These are phyloP conservation scores for Catharus bicknelli DNA, from an alignment of 2,113 vertebrate species.

Conservation along the genomic window DNA sequence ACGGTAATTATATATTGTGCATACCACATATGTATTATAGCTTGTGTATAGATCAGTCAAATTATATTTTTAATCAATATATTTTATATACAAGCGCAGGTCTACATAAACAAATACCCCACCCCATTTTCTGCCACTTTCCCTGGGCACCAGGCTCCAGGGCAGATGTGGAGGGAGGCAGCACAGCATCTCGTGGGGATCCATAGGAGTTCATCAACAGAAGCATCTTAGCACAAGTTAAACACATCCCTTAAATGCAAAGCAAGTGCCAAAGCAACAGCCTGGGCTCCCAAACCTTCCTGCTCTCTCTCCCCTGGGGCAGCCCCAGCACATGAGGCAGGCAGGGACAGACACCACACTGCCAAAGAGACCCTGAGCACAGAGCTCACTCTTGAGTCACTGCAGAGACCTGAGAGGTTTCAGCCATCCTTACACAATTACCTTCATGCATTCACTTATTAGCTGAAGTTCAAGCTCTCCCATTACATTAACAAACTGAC, in stretches of 20 bases:
- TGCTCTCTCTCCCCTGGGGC: rapidly evolving
- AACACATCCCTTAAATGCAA: background rate
- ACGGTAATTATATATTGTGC: background rate
- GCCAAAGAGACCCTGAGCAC: background rate
- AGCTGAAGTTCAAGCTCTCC: background rate
- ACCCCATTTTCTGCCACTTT: background rate
- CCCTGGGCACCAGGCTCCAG: background rate
- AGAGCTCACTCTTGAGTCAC: rapidly evolving
- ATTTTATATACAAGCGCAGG: background rate
- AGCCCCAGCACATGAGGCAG: rapidly evolving
- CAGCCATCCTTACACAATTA: rapidly evolving
- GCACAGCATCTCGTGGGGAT: background rate
- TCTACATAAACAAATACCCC: background rate
- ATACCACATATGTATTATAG: too few relatives aligned
- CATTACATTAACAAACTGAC: background rate
- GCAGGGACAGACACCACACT: background rate
- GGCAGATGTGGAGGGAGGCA: background rate
- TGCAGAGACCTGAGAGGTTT: background rate
- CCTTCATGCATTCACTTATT: background rate
- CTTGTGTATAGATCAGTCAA: background rate
- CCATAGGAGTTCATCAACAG: rapidly evolving
- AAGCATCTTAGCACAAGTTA: background rate
- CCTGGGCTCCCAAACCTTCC: background rate
- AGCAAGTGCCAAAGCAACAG: background rate
- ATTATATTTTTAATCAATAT: background rate